Base-by-base conservation (phyloP, 2,113 vertebrate genomes). In the Laticauda colubrina region DNA sequence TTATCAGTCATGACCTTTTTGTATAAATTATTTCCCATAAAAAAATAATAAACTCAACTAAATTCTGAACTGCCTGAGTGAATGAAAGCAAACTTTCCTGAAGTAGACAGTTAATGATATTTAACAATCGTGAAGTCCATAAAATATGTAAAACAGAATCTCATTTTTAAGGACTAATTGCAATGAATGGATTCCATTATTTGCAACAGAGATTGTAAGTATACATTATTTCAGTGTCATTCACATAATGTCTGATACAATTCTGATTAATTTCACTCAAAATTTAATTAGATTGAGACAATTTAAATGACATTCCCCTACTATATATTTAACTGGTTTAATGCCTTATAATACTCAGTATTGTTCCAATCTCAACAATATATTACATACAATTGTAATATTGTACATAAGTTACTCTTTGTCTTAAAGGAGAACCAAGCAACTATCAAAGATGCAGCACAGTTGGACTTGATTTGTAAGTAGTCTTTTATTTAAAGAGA, bases 381-480 rank as follows among this genome's bases (percentile, higher is more conserved):
- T 75, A 75, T 75, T 34, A 29, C 24, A 64, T 90, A 24, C 4
- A 43, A 9, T 54, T 90, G 24, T 1, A 87, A 5, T 15, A 93
- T 39, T 95, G 5, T 53, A 87, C 1, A 1, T 57, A 2, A 59
- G 24, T 26, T 61, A 3, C 2, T 3, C 95, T 2, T 88, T 96
- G 59, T 96, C 94, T 96, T 95, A 86, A 88, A 99, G 99, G 97
- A 98, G 92, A 98, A 97, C 29, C 90, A 56, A 48, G 96, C 97
- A 87, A 95, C 93, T 14, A 51, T 98, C 45, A 97, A 97, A 92
- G 98, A 98, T 14, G 97, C 98, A 75, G 97, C 98, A 88, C 96
- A 97, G 89, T 96, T 99, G 45, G 99, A 99, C 90, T 97, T 99
- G 89, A 95, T 98, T 53, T 98, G 99, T 99, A 97, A 99, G 99